Conservation (phyloP, 2,888 invertebrate species). For the Phasia obesa region DNA sequence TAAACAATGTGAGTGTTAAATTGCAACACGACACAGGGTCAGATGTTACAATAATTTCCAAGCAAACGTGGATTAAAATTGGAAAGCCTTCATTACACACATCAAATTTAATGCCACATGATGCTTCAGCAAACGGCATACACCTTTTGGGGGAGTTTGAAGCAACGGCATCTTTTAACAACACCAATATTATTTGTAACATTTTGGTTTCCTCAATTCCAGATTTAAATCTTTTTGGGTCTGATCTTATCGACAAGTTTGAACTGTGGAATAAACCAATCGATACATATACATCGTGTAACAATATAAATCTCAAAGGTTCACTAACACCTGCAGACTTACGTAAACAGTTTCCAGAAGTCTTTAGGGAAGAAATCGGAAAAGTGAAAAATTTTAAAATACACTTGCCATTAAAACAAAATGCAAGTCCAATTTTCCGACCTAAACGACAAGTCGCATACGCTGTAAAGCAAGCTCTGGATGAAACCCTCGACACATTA, state of each 20-base stretch:
- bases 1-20: no score
- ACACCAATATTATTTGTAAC: background rate
- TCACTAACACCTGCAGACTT: background rate
- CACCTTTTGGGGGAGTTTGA: background rate
- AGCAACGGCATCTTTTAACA: background rate
- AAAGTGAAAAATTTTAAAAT: conserved; percentile 27
- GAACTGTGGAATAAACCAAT: conserved; percentile 58
- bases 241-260: no score
- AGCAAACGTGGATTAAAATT: background rate
- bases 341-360: conserved; percentile 1
- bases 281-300: conserved; percentile 24
- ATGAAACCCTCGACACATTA: conserved; percentile 55
- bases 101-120: background rate
- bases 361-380: conserved; percentile 16
- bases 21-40: conserved; percentile 2
- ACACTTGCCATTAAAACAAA: conserved; percentile 44
- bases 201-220: conserved; percentile 52
- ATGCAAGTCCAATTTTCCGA: conserved; percentile 54
- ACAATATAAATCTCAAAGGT: background rate
- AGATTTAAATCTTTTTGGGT: conserved; percentile 57
- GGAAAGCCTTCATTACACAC: conserved; percentile 4
- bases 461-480: conserved; percentile 60
- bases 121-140: conserved; percentile 4
- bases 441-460: conserved; percentile 69
- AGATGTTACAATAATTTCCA: conserved; percentile 5